A percentile compares a stretch with the other conserved stretches of the same genome.
Evolutionary conservation across 2,888 invertebrate genomes (phyloP).

Genomic region (Lycia hirtaria): DNA sequence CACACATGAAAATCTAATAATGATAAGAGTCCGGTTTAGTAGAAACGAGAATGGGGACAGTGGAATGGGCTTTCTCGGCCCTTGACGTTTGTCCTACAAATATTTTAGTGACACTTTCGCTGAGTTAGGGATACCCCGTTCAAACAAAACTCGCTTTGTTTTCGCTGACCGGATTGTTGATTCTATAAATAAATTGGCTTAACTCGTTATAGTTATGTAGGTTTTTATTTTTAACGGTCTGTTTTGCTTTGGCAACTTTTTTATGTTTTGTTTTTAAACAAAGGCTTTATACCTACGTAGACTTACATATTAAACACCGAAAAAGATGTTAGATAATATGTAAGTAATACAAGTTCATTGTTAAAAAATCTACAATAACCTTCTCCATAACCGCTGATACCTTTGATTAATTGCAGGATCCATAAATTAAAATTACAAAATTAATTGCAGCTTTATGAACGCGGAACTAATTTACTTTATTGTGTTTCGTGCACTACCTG

Average conservation of each 20-base stretch:
- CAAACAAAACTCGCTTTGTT: slow-evolving; percentile 26
- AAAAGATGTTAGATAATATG: not conserved
- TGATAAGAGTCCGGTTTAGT: slow-evolving; percentile 38
- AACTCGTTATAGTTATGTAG: not conserved
- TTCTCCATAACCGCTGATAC: slow-evolving; percentile 7
- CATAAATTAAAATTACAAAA: slow-evolving; percentile 17
- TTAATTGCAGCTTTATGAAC: slow-evolving; percentile 23
- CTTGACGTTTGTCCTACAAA: slow-evolving; percentile 59
- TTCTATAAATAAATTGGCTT: slow-evolving; percentile 17
- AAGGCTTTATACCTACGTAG: not conserved
- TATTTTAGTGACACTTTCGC: slow-evolving; percentile 57
- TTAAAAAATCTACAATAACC: slow-evolving; percentile 1
- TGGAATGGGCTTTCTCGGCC: slow-evolving; percentile 50
- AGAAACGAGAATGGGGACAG: slow-evolving; percentile 46
- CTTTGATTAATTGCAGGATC: slow-evolving; percentile 13
- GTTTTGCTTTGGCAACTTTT: not conserved
- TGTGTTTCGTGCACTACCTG: slow-evolving; percentile 24
- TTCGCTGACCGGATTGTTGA: slow-evolving; percentile 15
- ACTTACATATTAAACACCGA: not conserved
- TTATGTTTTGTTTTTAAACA: not conserved
- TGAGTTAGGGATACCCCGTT: slow-evolving; percentile 30
- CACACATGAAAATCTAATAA: slow-evolving; percentile 40
- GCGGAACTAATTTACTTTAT: slow-evolving; percentile 31
- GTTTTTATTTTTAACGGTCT: slow-evolving; percentile 1
- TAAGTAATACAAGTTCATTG: not conserved